Evolutionary conservation across 2,797 vertebrate species (phyloP), one percentile per base, ranked within the genome.

Genomic region (Ctenosaura bakeri): DNA sequence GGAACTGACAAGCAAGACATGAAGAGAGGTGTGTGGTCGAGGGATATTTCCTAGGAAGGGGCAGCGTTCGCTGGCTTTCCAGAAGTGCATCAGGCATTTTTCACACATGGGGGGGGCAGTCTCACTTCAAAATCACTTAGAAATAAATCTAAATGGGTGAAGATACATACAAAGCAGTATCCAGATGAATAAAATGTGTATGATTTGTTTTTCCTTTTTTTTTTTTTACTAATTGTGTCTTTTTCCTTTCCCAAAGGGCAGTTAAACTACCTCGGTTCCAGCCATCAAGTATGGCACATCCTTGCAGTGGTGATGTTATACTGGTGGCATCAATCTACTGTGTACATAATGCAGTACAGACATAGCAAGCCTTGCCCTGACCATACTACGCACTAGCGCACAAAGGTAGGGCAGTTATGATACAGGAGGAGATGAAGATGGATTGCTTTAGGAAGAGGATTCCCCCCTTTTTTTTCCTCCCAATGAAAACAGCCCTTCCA

Each of bases 231-330:
- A 10, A 3, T 50, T 73, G 4, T 89, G 54, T 78, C 35, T 29
- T 74, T 22, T 1, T 29, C 46, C 82, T 73, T 94, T 86, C 32
- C 89, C 80, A 4, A 96, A 99, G 99, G 99, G 91, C 99, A 99
- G 97, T 94, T 99, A 91, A 99, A 99, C 97, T 99, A 99, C 97
- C 96, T 99, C 95, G 99, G 99, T 93, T 98, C 99, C 10, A 99
- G 99, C 92, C 99, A 99, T 97, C 99, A 99, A 95, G 96, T 99
- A 77, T 99, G 99, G 98, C 99, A 99, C 78, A n/a, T 99, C 92
- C 98, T 99, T 87, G 98, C 99, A 88, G 98, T 99, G 7, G 97
- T 98, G 85, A 99, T 99, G 98, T 97, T 99, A 71, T 99, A 99
- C 84, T 99, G 99, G 99, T 99, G 99, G 99, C 99, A 99, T 94